Base-by-base conservation (phyloP, 2,797 vertebrate genomes). In the Rhinatrema bivittatum region DNA sequence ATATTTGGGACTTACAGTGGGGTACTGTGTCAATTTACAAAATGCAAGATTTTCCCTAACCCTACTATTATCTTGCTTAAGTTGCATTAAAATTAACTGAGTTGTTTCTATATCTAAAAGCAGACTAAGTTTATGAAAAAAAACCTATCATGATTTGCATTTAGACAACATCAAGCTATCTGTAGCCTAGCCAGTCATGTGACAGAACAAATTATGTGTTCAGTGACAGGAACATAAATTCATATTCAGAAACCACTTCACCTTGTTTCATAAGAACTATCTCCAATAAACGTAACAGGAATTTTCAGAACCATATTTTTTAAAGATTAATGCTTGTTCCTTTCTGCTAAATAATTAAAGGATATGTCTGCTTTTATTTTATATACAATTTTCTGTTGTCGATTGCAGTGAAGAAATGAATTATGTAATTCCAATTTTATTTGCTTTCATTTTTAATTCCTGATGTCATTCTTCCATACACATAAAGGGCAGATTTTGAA, bases 351-450 rank as follows among this genome's bases (percentile, higher is more conserved):
- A 20, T 34, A 53, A 45, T 47, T 43, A 36, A 42, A 7, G 20
- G 39, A 29, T 45, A 28, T 24, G 24, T 16, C 24, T 42, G 3
- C 4, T 33, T 56, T 56, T 36, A 32, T 49, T 49, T 56, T 39
- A 6, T 5, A 19, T 7, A 12, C 2, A 13, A 5, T 30, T 42
- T 47, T 5, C 1, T 47, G 46, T 49, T 49, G 5, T 40, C 7
- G 19, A 24, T 27, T 6, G 29, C 14, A 18, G 9, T 12, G 29
- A 23, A n/a, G 8, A 40, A 50, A 19, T 1, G 0, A 26, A 21
- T 39, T 42, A 6, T 29, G 2, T 3, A 53, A 53, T 31, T 19
- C 25, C 18, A 15, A 16, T 10, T 46, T 5, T 41, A 14, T 45
- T 60, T 47, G 32, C 16, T 55, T 12, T 13, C 10, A 29, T 18